Percentiles rank a stretch among this genome's conserved stretches.
These are phyloP conservation scores for Malthinus flaveolus DNA, from an alignment of 2,888 invertebrate species.

Conservation along the genomic window DNA sequence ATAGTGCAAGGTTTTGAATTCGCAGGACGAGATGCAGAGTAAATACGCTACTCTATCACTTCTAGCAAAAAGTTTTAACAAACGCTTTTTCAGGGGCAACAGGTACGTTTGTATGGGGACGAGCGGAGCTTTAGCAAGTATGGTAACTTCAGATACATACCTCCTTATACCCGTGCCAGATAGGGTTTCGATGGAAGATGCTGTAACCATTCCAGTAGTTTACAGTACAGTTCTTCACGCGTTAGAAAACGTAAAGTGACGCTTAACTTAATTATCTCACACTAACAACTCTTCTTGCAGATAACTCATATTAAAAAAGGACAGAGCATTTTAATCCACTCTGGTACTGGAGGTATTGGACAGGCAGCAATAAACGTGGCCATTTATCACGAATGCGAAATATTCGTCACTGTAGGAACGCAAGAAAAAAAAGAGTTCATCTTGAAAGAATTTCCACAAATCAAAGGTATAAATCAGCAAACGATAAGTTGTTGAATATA, in stretches of 20 bases:
- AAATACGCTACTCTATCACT: constrained; percentile 7
- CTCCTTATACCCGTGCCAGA: constrained; percentile 70
- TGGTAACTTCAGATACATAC: constrained; percentile 60
- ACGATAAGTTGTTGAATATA: no score
- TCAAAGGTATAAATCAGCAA: constrained; percentile 38
- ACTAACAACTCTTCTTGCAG: constrained; percentile 12
- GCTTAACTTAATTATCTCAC: no score
- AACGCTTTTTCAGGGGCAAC: constrained; percentile 62
- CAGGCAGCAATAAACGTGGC: constrained; percentile 78
- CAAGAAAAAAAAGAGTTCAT: constrained; percentile 67
- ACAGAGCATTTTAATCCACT: constrained; percentile 59
- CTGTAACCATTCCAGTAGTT: constrained; percentile 76
- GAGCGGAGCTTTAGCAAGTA: constrained; percentile 63
- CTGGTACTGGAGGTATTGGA: constrained; percentile 74
- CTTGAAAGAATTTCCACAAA: constrained; percentile 56
- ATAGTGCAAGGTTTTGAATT: constrained; percentile 65
- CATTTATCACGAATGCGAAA: constrained; percentile 64
- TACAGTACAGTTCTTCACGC: constrained; percentile 62
- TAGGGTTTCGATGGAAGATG: constrained; percentile 73
- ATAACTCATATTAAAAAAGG: constrained; percentile 38
- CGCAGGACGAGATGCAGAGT: constrained; percentile 53
- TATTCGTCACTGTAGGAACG: constrained; percentile 73
- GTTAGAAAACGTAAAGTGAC: constrained; percentile 51
- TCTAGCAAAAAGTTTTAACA: no score
- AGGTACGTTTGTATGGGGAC: constrained; percentile 69